Conservation (phyloP, 1,140 invertebrate species). For the Caenorhabditis briggsae region DNA sequence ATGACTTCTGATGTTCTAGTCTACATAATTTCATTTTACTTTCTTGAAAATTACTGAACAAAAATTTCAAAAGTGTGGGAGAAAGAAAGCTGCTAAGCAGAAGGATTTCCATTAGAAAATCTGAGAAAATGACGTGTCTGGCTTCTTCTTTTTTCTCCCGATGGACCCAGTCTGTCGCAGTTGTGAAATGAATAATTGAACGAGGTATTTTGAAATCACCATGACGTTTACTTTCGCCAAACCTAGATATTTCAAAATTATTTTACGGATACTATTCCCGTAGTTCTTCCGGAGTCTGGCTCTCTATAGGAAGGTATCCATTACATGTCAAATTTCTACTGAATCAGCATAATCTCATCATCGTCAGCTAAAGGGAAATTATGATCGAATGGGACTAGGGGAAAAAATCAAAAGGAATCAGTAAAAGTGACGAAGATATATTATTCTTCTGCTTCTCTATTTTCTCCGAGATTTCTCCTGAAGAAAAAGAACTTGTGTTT, state of each 20-base stretch:
- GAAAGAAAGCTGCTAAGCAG: neutral
- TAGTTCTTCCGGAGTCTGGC: neutral
- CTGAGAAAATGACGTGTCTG: constrained; percentile 40
- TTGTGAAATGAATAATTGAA: constrained; percentile 44
- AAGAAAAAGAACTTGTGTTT: neutral
- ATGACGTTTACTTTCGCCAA: neutral
- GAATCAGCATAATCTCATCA: neutral
- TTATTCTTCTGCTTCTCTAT: neutral
- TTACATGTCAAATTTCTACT: neutral
- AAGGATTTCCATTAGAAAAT: neutral
- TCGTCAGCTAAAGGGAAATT: neutral
- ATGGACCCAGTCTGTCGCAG: neutral
- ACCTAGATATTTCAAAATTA: constrained; percentile 25
- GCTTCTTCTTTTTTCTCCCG: neutral
- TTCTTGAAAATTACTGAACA: neutral
- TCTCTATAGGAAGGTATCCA: neutral
- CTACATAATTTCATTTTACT: neutral
- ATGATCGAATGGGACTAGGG: neutral
- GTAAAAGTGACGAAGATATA: constrained; percentile 15
- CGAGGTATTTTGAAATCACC: constrained; percentile 19
- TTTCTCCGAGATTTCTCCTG: neutral
- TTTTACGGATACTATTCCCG: neutral
- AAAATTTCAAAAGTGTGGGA: neutral
- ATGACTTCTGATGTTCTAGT: too few species aligned
- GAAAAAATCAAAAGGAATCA: constrained; percentile 3